Evolutionary conservation across 2,888 invertebrate genomes (phyloP), one percentile per base, ranked within the genome.

Genomic region (Leptopterna dolabrata): DNA sequence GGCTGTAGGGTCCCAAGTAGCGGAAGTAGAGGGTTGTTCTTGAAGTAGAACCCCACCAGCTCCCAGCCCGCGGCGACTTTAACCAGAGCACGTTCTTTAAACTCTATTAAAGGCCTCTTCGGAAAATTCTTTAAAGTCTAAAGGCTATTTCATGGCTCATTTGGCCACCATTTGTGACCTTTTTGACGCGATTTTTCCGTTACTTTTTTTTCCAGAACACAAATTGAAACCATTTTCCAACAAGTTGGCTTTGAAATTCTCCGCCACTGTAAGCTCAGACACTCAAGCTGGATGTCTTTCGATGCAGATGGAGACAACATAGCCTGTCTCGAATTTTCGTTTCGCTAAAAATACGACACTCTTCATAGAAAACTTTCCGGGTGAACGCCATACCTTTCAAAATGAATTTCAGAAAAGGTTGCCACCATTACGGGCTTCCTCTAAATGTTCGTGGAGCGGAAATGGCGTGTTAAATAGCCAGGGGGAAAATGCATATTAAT

Each of bases 1-100:
- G 55, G 36, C 36, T 36, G 36, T 7, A 2, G 36, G 7, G 3
- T 55, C 55, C 55, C 55, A 16, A 55, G 16, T 16, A 11, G 11
- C n/a, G n/a, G n/a, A n/a, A n/a, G n/a, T n/a, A n/a, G 55, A 11
- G 4, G 55, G 55, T 55, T 55, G 3, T 3, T n/a, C 55, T 55
- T 19, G 41, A 19, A 45, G 19, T 36, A 45, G 45, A 30, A 1
- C 16, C 78, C 41, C 45, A 78, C 45, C 78, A 45, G 43, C 85
- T 73, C 19, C 73, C 29, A 85, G 47, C 51, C 24, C 71, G 36
- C 14, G 47, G 36, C 14, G 47, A 47, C 80, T 70, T 70, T 87
- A 87, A 87, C 86, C 86, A 55, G 80, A 87, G 86, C 86, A 87
- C 86, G 86, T 87, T 87, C 86, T 80, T 87, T 43, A 80, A 87